Evolutionary conservation across 2,113 vertebrate genomes (phyloP).

Genomic region (Gymnorhina tibicen): DNA sequence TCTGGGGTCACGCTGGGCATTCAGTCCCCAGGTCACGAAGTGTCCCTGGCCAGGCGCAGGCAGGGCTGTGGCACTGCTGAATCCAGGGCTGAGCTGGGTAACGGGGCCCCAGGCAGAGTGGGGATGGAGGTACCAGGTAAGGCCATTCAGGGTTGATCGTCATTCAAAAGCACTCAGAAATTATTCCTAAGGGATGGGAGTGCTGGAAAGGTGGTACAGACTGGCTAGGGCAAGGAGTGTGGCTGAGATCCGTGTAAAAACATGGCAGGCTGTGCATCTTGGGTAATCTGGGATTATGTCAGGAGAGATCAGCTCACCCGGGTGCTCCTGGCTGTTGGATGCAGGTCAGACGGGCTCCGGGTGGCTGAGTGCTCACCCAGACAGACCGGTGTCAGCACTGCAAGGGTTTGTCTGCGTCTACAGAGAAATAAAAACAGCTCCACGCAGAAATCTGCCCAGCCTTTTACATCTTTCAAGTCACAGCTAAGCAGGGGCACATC

Average conservation of each 20-base stretch:
- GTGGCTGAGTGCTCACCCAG: not conserved
- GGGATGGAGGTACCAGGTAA: not conserved
- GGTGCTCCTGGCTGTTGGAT: not conserved
- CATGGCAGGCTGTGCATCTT: not conserved
- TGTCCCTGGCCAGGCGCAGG: not conserved
- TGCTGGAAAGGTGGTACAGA: not conserved
- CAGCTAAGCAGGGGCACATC: not conserved
- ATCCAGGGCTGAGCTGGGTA: not conserved
- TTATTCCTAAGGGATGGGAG: not conserved
- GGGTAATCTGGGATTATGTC: not conserved
- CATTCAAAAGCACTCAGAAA: not conserved
- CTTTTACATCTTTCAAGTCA: not conserved
- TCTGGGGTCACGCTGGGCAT: not conserved
- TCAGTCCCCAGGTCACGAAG: not conserved
- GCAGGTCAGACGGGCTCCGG: rapidly evolving
- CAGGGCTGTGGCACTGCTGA: not conserved
- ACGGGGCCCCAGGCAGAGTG: not conserved
- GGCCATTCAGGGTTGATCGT: not conserved
- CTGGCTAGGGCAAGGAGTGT: not conserved
- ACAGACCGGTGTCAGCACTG: not conserved
- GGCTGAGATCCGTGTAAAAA: not conserved
- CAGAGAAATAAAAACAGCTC: not conserved
- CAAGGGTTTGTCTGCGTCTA: not conserved
- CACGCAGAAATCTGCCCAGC: not conserved
- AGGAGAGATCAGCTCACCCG: not conserved